Percentiles rank a stretch among this genome's conserved stretches.
phyloP scores from a whole-genome alignment of 2,797 vertebrate genomes.

The Sorex maritimensis region DNA sequence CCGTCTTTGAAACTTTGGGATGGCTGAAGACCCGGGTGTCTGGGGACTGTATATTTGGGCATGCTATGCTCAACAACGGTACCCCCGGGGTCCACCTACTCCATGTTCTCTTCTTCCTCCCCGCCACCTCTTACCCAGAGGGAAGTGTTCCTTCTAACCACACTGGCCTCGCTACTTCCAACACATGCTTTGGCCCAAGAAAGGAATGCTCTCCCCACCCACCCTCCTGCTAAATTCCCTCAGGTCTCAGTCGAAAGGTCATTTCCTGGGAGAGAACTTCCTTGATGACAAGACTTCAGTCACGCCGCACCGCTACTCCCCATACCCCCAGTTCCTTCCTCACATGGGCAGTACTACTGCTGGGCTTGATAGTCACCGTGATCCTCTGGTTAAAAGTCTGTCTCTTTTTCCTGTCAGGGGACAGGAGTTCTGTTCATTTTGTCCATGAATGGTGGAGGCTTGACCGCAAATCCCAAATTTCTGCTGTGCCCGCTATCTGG shows the following conservation, averaged over 20 bases:
- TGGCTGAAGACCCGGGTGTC: constrained; percentile 3
- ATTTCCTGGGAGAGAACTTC: neutral
- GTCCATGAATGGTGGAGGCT: neutral
- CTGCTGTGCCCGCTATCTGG: neutral
- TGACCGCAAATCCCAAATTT: neutral
- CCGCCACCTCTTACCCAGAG: neutral
- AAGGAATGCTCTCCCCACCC: neutral
- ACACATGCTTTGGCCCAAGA: constrained; percentile 16
- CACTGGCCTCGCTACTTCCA: constrained; percentile 15
- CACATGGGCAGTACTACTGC: neutral
- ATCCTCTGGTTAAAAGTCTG: neutral
- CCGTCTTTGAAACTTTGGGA: neutral
- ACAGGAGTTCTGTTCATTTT: neutral
- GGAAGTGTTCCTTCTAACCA: neutral
- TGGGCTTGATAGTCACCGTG: neutral
- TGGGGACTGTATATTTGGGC: neutral
- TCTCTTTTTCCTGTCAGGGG: neutral
- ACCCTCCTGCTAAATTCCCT: constrained; percentile 46
- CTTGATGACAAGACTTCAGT: neutral
- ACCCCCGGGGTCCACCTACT: neutral
- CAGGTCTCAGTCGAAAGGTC: constrained; percentile 43
- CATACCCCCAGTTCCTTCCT: neutral
- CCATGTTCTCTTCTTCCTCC: too few species aligned
- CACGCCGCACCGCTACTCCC: neutral
- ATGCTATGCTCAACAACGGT: neutral